Conservation (phyloP, 2,888 invertebrate genomes). For the Acronicta alni region DNA sequence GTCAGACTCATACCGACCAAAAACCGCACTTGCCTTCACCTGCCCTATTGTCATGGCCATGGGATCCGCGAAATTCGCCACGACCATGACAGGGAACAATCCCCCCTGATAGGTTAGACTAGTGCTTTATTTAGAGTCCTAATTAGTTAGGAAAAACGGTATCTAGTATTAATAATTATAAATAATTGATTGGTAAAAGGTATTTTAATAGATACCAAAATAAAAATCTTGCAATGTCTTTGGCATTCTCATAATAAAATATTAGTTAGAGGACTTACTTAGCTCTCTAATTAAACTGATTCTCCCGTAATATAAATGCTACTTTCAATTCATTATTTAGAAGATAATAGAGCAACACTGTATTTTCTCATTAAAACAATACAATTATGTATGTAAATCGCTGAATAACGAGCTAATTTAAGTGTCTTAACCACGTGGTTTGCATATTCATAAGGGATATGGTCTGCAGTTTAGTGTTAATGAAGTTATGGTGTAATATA, state of each 20-base stretch:
- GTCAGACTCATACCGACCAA: no score
- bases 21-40: no score
- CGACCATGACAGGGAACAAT: no score
- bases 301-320: slow-evolving; percentile 7
- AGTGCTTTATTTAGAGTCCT: slow-evolving; percentile 13
- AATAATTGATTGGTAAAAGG: neutral
- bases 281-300: slow-evolving; percentile 17
- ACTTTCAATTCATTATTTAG: slow-evolving; percentile 36
- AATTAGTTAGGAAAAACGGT: slow-evolving; percentile 1
- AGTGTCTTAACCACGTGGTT: slow-evolving; percentile 71
- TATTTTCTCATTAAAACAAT: slow-evolving; percentile 62
- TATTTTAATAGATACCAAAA: neutral
- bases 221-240: neutral
- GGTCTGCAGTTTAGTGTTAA: slow-evolving; percentile 56
- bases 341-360: slow-evolving; percentile 41
- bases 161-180: neutral
- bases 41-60: no score
- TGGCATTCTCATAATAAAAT: slow-evolving; percentile 1
- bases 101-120: slow-evolving; percentile 17
- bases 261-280: no score
- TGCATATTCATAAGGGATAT: slow-evolving; percentile 72
- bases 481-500: slow-evolving; percentile 47
- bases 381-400: slow-evolving; percentile 74
- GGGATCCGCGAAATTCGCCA: no score
- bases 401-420: slow-evolving; percentile 72